A percentile compares a stretch with the other conserved stretches of the same genome.
Evolutionary conservation across 2,113 vertebrate genomes (phyloP).

Genomic region (Scalopus aquaticus): DNA sequence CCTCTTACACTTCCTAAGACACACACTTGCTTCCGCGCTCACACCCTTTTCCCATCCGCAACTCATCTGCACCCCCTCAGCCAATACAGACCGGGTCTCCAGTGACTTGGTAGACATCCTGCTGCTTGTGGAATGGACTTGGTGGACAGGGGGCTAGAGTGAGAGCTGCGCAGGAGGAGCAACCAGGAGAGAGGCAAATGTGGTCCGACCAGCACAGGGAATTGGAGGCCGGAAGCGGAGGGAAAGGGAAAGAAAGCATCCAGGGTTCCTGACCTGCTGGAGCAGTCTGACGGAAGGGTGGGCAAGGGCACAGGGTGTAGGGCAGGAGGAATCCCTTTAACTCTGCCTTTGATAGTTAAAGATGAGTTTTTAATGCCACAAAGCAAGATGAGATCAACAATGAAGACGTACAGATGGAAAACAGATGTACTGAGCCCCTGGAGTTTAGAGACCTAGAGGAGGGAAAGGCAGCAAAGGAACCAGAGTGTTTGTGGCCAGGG

Average conservation of each 20-base stretch:
- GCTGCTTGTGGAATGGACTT: neutral
- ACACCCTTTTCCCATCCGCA: neutral
- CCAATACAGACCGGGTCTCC: fast-evolving
- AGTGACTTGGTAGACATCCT: neutral
- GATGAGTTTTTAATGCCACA: neutral
- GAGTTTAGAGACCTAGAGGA: neutral
- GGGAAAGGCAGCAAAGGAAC: neutral
- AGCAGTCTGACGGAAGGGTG: too few relatives aligned
- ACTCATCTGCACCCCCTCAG: neutral
- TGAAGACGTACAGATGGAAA: neutral
- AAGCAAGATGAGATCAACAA: neutral
- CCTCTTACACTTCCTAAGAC: neutral
- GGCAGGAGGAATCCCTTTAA: neutral
- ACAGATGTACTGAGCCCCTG: neutral
- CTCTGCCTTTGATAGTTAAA: neutral
- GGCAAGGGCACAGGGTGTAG: neutral
- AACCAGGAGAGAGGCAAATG: neutral
- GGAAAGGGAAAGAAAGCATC: neutral
- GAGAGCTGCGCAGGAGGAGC: neutral
- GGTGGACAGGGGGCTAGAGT: neutral
- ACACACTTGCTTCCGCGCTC: neutral
- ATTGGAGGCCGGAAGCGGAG: neutral
- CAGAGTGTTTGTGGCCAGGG: neutral
- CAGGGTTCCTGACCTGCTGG: neutral
- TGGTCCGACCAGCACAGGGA: too few relatives aligned